A percentile compares a stretch with the other conserved stretches of the same genome.
These are phyloP conservation scores for Trichoplusia ni DNA, from an alignment of 1,140 invertebrate species.

Conservation along the genomic window DNA sequence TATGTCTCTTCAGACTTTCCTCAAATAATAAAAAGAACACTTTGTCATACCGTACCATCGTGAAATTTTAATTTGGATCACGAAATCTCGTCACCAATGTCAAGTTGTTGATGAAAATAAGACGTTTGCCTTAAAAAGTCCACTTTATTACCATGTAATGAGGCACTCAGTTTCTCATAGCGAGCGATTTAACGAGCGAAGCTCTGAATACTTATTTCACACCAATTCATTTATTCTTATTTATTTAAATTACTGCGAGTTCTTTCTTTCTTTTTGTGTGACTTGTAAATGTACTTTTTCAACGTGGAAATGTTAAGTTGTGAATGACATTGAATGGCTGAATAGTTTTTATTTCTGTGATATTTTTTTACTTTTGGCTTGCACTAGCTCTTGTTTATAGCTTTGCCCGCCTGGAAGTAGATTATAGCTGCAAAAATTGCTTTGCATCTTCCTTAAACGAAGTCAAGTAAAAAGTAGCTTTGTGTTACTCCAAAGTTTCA, in stretches of 20 bases:
- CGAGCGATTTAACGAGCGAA: conserved; percentile 18
- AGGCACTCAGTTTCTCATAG: conserved; percentile 27
- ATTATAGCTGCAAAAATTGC: no score
- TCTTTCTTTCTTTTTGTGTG: not conserved
- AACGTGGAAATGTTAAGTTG: not conserved
- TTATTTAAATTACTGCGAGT: conserved; percentile 7
- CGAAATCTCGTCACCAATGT: conserved; percentile 22
- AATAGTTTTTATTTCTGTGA: no score
- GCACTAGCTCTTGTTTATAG: no score
- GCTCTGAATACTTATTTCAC: conserved; percentile 11
- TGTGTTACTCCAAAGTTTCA: no score
- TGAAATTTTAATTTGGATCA: conserved; percentile 21
- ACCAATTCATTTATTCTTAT: conserved; percentile 29
- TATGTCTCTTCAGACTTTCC: no score
- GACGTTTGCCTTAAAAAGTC: conserved; percentile 23
- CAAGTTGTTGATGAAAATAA: conserved; percentile 29
- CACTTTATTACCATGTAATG: conserved; percentile 29
- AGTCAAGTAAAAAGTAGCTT: no score
- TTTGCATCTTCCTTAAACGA: no score
- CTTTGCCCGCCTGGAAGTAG: no score
- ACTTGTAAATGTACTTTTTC: not conserved
- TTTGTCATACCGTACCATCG: conserved; percentile 17
- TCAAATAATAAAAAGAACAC: conserved; percentile 19
- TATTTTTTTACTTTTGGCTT: no score
- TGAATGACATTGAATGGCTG: no score